A percentile compares a stretch with the other conserved stretches of the same genome.
Evolutionary conservation across 1,140 invertebrate genomes (phyloP).

Genomic region (Macrobrachium rosenbergii): DNA sequence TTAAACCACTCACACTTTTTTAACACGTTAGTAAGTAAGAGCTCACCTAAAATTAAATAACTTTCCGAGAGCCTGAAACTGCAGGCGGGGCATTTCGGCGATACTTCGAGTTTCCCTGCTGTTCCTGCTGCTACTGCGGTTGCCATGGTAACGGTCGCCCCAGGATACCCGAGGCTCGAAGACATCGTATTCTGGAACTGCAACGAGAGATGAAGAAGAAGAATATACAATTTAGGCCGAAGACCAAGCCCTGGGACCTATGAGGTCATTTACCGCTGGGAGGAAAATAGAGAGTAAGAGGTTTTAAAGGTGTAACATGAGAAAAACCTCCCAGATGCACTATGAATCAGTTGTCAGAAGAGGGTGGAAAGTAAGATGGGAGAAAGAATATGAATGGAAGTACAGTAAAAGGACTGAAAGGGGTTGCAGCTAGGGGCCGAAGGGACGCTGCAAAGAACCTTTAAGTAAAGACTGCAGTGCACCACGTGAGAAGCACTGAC

Average conservation of each 20-base stretch:
- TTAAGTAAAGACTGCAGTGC: no score
- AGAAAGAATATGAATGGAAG: no score
- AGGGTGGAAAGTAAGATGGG: no score
- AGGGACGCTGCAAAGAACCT: no score
- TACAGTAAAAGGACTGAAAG: no score
- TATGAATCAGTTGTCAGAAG: no score
- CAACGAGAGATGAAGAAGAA: background rate
- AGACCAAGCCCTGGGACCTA: background rate
- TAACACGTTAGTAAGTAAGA: background rate
- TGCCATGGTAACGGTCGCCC: background rate
- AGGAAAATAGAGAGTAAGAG: background rate
- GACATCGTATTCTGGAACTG: constrained; percentile 38
- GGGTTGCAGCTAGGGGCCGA: no score
- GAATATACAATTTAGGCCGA: background rate
- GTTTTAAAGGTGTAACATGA: no score
- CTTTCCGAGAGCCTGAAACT: constrained; percentile 29
- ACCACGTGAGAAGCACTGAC: no score
- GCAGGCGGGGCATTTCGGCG: background rate
- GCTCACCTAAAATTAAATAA: constrained; percentile 44
- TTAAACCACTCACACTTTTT: background rate
- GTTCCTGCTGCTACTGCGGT: background rate
- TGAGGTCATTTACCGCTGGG: no score
- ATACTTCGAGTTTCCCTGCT: background rate
- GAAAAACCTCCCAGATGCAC: no score
- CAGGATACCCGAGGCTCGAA: constrained; percentile 11